Base-by-base conservation (phyloP, 2,888 invertebrate species). In the Digitonthophagus gazella region DNA sequence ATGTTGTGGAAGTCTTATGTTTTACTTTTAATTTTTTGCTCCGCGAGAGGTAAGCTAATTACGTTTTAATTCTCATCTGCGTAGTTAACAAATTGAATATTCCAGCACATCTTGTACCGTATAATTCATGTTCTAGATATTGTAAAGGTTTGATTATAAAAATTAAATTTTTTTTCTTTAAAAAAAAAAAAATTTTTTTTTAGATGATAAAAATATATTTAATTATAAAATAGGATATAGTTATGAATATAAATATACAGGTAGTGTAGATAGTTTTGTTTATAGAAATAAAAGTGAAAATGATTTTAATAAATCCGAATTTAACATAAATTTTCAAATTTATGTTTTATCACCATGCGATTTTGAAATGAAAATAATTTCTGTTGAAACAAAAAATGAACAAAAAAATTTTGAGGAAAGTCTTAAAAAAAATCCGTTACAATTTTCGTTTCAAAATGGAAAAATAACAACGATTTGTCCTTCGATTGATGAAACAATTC, bases 371-470 rank as follows among this genome's bases (percentile, higher is more conserved):
- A 67, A 74, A 69, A 72, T 74, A 18, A 15, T 66, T 54, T 54
- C 15, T 6, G 14, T 3, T 0, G n/a, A 20, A 58, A 11, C n/a
- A 58, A 58, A 58, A 18, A 58, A 58, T 15, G 18, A 3, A 5
- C 1, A 44, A 8, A 44, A 44, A 44, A 44, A 8, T 1, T 20
- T 66, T 54, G 58, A 67, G 2, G 55, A 64, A 57, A 15, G 8
- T 15, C 15, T 55, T 55, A 16, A n/a, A 5, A n/a, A 68, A 56
- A 58, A 67, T 16, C 70, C 70, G 2, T 58, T 74, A 57, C 64
- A 72, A 65, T 76, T 76, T 67, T 74, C 76, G 2, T 75, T 71
- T 64, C 72, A 73, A 66, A 71, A 73, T 64, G 76, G 76, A 14
- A 71, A 71, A 70, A 74, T 76, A 44, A 74, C 74, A 16, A 75